Percentiles rank a stretch among this genome's conserved stretches.
phyloP scores from a whole-genome alignment of 2,888 invertebrate species.

The Argyra leucocephala region DNA sequence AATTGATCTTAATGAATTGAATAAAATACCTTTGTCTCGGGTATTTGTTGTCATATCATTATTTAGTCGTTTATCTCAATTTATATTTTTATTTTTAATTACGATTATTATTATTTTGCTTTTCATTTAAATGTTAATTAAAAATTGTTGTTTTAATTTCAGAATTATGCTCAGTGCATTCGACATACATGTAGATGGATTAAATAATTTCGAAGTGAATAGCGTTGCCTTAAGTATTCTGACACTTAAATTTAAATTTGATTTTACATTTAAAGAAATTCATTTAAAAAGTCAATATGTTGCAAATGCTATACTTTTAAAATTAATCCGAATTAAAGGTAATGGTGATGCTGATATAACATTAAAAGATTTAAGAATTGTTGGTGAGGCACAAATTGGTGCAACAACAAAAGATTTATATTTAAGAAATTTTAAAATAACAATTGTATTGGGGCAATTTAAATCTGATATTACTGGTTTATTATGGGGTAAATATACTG shows the following conservation, averaged over 20 bases:
- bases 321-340: constrained; percentile 16
- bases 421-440: constrained; percentile 25
- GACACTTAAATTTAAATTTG: constrained; percentile 30
- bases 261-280: constrained; percentile 32
- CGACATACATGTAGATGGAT: constrained; percentile 29
- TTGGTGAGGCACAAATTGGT: constrained; percentile 17
- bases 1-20: no score
- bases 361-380: constrained; percentile 17
- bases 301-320: constrained; percentile 23
- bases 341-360: constrained; percentile 17
- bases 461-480: constrained; percentile 34
- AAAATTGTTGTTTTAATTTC: constrained; percentile 22
- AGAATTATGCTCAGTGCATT: constrained; percentile 28
- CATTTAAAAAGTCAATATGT: constrained; percentile 29
- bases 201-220: constrained; percentile 32
- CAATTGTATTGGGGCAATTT: constrained; percentile 30
- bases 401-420: constrained; percentile 12
- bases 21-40: no score
- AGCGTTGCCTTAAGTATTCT: constrained; percentile 30
- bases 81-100: no score
- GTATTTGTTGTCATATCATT: no score
- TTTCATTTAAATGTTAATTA: background rate
- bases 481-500: constrained; percentile 1
- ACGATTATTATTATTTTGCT: no score
- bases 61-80: no score